Base-by-base conservation (phyloP, 35 echinoderm and acorn worm species). In the Heliocidaris tuberculata region DNA sequence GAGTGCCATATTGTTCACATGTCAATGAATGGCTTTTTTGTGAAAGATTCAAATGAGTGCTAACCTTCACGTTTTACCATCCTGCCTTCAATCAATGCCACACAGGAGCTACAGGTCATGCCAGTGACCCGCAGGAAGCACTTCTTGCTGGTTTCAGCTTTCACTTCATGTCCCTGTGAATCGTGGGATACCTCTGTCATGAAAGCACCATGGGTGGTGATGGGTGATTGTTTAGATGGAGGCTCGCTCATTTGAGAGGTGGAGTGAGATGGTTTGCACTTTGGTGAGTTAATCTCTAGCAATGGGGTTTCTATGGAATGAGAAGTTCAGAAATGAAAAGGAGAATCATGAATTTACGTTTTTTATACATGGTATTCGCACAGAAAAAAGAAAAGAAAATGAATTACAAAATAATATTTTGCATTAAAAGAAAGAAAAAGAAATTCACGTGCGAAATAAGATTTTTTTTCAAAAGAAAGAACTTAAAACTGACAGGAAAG, bases 91-190 rank as follows among this genome's bases (percentile, higher is more conserved):
- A 99, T 99, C 47, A 96, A 94, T 5, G 98, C 97, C 49, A 99
- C 98, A 85, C 98, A 99, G 17, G 98, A 99, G 47, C 94, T 95
- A 85, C 98, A 99, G 31, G 98, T 99, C 98, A 99, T 99, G 27
- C 98, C 98, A 10, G 96, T 97, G 8, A 99, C 98, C 86, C 95
- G 94, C 15, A 99, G 94, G n/a, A 97, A 96, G 96, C 98, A 99
- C n/a, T 90, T 96, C 49, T 94, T 89, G 27, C 92, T 90, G 21
- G 93, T 94, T 0, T 96, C 96, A 78, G 19, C 65, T 78, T 78
- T 21, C 65, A 78, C 65, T 32, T 97, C 98, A 31, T 88, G 71
- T 30, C 70, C 47, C 21, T 31, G 78, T 94, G 90, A 59, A 49
- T 93, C 91, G 5, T 93, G 91, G 42, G 92, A 56, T 86, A 93